A percentile compares a stretch with the other conserved stretches of the same genome.
These are phyloP conservation scores for Macroteleia sp. DNA, from an alignment of 2,888 invertebrate species.

Conservation along the genomic window DNA sequence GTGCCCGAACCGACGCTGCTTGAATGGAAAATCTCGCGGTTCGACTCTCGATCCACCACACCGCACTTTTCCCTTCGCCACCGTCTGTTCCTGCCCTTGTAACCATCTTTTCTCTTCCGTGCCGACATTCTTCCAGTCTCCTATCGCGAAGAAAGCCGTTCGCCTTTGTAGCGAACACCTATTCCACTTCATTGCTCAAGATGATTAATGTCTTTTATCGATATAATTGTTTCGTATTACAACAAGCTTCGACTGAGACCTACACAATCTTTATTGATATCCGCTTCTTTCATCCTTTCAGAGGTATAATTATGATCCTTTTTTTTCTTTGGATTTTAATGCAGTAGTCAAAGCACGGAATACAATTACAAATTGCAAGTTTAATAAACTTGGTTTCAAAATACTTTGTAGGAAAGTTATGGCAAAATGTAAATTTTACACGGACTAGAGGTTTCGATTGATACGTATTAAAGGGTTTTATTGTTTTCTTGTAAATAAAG, in stretches of 20 bases:
- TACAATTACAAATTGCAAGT: too few species aligned
- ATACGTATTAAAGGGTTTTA: too few species aligned
- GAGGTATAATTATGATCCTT: slow-evolving; percentile 12
- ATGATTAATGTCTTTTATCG: slow-evolving; percentile 62
- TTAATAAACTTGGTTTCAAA: too few species aligned
- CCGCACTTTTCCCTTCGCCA: neutral
- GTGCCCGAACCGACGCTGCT: slow-evolving; percentile 54
- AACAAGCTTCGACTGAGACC: slow-evolving; percentile 35
- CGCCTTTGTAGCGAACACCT: slow-evolving; percentile 55
- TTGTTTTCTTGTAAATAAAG: too few species aligned
- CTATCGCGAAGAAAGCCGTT: slow-evolving; percentile 57
- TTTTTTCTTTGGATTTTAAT: too few species aligned
- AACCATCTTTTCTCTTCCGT: slow-evolving; percentile 43
- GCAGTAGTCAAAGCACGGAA: too few species aligned
- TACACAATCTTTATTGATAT: slow-evolving; percentile 41
- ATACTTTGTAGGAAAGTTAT: too few species aligned
- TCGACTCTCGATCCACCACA: slow-evolving; percentile 17
- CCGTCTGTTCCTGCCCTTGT: slow-evolving; percentile 33
- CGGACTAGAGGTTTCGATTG: too few species aligned
- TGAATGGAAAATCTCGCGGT: slow-evolving; percentile 66
- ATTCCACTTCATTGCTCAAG: slow-evolving; percentile 59
- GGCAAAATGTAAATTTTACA: too few species aligned
- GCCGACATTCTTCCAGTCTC: slow-evolving; percentile 59
- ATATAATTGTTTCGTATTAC: slow-evolving; percentile 59
- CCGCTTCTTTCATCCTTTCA: slow-evolving; percentile 23